Percentiles rank a stretch among this genome's conserved stretches.
These are phyloP conservation scores for Ormyrus rosae DNA, from an alignment of 2,888 invertebrate species.

Conservation along the genomic window DNA sequence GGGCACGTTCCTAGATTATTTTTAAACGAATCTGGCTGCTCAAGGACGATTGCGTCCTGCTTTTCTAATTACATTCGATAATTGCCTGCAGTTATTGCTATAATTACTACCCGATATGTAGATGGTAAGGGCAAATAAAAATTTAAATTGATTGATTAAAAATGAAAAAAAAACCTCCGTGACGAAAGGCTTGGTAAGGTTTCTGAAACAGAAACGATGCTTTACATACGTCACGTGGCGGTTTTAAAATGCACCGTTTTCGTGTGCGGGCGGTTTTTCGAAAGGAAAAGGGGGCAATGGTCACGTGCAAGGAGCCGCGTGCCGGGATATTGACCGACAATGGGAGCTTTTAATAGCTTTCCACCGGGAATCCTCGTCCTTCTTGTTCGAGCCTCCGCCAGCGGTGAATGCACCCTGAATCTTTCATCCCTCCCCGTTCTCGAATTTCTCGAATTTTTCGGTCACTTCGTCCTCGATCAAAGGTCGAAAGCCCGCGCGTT, in stretches of 20 bases:
- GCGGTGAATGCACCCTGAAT: not conserved
- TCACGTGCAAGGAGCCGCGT: constrained; percentile 16
- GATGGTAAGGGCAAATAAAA: too few species aligned
- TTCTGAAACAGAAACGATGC: not conserved
- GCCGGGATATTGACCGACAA: constrained; percentile 21
- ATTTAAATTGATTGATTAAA: too few species aligned
- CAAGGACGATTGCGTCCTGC: not conserved
- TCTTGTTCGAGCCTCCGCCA: not conserved
- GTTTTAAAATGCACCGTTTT: constrained; percentile 4
- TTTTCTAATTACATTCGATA: too few species aligned
- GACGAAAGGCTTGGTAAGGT: too few species aligned
- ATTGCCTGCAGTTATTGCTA: too few species aligned
- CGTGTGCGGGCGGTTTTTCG: not conserved
- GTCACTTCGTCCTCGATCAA: too few species aligned
- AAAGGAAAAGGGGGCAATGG: not conserved
- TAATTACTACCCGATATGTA: too few species aligned
- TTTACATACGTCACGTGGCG: not conserved
- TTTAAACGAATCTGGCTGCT: not conserved
- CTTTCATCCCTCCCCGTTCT: too few species aligned
- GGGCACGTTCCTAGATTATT: constrained; percentile 27
- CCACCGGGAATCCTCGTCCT: not conserved
- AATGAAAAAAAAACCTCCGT: too few species aligned
- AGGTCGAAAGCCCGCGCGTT: too few species aligned
- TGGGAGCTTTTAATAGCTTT: constrained; percentile 20
- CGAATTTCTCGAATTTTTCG: too few species aligned